phyloP scores from a whole-genome alignment of 2,113 vertebrate species.

The Gila orcuttii region DNA sequence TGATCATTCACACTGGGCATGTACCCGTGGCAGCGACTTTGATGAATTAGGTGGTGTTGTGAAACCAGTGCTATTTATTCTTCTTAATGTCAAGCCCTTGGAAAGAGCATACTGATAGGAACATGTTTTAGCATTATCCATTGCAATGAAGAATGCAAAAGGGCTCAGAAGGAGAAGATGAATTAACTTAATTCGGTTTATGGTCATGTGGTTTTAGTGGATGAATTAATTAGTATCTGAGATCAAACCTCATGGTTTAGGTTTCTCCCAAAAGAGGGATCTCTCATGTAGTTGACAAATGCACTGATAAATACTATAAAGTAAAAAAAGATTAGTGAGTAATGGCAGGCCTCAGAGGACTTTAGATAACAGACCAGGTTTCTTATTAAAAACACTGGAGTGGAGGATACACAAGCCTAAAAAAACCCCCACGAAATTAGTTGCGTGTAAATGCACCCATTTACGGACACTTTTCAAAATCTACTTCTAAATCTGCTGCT shows the following conservation, averaged over 20 bases:
- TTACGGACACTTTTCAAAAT: conserved; percentile 48
- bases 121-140: conserved; percentile 44
- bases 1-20: conserved; percentile 58
- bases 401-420: background rate
- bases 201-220: conserved; percentile 18
- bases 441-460: conserved; percentile 45
- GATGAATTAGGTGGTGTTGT: conserved; percentile 57
- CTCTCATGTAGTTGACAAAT: conserved; percentile 8
- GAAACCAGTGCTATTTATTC: conserved; percentile 58
- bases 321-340: background rate
- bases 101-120: conserved; percentile 57
- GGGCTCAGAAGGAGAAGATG: conserved; percentile 8
- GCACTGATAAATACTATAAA: conserved; percentile 10
- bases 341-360: background rate
- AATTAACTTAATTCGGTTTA: conserved; percentile 30
- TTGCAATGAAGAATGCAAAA: conserved; percentile 46
- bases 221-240: conserved; percentile 29
- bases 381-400: background rate
- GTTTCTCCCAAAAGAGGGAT: conserved; percentile 16
- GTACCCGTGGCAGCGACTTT: conserved; percentile 54
- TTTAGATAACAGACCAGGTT: conserved; percentile 15
- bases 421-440: background rate
- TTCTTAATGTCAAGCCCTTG: conserved; percentile 58
- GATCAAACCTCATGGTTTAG: conserved; percentile 14
- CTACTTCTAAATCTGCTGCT: conserved; percentile 44